Evolutionary conservation across 2,113 vertebrate genomes (phyloP).

Genomic region (Pluvialis apricaria): DNA sequence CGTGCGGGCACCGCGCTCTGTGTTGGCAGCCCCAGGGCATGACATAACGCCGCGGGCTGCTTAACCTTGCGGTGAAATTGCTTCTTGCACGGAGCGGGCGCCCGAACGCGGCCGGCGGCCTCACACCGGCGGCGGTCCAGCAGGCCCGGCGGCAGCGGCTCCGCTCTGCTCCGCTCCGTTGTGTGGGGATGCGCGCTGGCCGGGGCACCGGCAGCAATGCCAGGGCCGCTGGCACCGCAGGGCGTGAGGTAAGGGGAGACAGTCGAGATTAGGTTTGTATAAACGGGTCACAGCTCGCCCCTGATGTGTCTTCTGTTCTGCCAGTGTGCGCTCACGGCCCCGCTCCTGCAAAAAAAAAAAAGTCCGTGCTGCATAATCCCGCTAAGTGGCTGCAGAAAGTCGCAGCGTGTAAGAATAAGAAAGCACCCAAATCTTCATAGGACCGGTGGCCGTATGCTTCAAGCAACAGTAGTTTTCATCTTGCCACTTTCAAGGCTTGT

Average conservation of each 20-base stretch:
- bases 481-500: neutral
- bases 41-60: neutral
- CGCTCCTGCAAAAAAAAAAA: neutral
- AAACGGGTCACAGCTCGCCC: neutral
- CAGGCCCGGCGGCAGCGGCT: neutral
- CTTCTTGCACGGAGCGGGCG: neutral
- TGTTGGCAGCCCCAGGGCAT: accelerated
- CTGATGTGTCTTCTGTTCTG: neutral
- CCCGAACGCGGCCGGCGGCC: neutral
- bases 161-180: too few species aligned
- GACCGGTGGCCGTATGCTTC: neutral
- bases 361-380: neutral
- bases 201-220: neutral
- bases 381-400: neutral
- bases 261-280: accelerated
- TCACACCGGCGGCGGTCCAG: neutral
- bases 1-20: neutral
- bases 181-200: accelerated
- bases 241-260: neutral
- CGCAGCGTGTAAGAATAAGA: neutral
- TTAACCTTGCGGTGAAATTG: neutral
- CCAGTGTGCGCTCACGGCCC: neutral
- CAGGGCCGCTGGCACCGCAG: neutral
- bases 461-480: neutral
- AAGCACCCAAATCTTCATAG: neutral